Percentiles rank a stretch among this genome's conserved stretches.
Evolutionary conservation across 2,888 invertebrate genomes (phyloP).

Genomic region (Agonopterix subpropinquella): DNA sequence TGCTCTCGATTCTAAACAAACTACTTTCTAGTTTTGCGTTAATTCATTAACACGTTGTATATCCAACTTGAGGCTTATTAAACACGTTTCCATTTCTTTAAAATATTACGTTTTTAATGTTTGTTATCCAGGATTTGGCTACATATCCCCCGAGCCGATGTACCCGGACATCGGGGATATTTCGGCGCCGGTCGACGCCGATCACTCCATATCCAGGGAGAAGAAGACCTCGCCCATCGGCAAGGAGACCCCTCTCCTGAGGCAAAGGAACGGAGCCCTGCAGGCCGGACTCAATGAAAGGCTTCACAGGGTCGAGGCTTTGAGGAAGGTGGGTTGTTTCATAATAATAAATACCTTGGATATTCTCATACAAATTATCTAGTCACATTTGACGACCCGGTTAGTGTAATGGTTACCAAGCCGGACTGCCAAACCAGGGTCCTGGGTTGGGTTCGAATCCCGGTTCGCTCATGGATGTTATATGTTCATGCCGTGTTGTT

Average conservation of each 20-base stretch:
- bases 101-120: not conserved
- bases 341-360: too few relatives aligned
- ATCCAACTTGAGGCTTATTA: not conserved
- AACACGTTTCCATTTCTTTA: not conserved
- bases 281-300: constrained; percentile 78
- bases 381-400: too few relatives aligned
- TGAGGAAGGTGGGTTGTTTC: constrained; percentile 48
- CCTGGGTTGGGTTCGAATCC: too few relatives aligned
- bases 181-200: constrained; percentile 51
- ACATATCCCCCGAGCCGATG: constrained; percentile 81
- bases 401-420: too few relatives aligned
- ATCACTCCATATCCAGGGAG: constrained; percentile 42
- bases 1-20: too few relatives aligned
- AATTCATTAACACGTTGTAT: too few relatives aligned
- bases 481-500: too few relatives aligned
- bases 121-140: constrained; percentile 47
- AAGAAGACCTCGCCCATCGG: constrained; percentile 24
- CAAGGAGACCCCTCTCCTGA: constrained; percentile 66
- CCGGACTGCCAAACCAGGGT: too few relatives aligned
- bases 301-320: constrained; percentile 70
- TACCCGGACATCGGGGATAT: constrained; percentile 69
- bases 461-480: too few relatives aligned
- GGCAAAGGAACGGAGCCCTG: constrained; percentile 80
- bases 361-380: too few relatives aligned
- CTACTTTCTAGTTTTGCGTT: too few relatives aligned